phyloP scores from a whole-genome alignment of 2,113 vertebrate genomes.

The Actenoides lindsayi region DNA sequence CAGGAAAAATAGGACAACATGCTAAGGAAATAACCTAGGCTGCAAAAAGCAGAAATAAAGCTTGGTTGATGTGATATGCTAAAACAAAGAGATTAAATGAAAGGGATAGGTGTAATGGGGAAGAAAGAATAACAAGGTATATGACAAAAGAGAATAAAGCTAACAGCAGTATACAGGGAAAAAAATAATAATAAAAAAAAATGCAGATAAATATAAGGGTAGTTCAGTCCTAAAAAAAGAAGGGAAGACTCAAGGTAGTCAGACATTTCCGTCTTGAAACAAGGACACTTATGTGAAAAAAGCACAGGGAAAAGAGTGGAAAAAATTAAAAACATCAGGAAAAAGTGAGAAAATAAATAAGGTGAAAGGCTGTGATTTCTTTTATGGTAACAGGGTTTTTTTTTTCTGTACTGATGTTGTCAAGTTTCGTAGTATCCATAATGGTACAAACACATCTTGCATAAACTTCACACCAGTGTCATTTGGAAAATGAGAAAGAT shows the following conservation, averaged over 20 bases:
- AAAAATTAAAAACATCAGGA: neutral
- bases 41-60: constrained; percentile 5
- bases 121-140: neutral
- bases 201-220: neutral
- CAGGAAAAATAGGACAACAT: neutral
- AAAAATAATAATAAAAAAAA: neutral
- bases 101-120: neutral
- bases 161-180: neutral
- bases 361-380: neutral
- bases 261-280: neutral
- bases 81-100: constrained; percentile 3
- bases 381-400: neutral
- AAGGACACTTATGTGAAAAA: neutral
- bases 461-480: neutral
- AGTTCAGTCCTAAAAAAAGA: neutral
- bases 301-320: neutral
- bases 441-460: neutral
- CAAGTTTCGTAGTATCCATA: neutral
- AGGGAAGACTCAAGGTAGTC: neutral
- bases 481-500: neutral
- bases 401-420: neutral
- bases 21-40: neutral
- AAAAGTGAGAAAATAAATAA: neutral
- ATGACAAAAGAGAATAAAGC: neutral
- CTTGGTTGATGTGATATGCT: neutral